Evolutionary conservation across 2,113 vertebrate species (phyloP).

Genomic region (Nanger granti): DNA sequence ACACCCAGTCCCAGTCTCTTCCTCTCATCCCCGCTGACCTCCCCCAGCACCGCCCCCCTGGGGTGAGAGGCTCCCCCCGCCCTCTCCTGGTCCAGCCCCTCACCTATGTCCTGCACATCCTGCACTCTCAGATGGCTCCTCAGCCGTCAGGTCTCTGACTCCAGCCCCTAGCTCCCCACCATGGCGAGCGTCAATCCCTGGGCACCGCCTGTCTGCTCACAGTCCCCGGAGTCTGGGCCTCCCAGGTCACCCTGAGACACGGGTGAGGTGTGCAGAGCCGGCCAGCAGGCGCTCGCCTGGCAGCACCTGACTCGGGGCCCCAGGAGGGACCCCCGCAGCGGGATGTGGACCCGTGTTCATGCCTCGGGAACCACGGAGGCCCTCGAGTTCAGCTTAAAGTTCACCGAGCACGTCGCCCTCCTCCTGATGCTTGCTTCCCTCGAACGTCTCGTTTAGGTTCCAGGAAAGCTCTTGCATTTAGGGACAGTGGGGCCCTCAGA

Average conservation of each 20-base stretch:
- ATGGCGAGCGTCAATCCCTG: not conserved
- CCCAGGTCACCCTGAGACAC: not conserved
- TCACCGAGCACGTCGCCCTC: accelerated
- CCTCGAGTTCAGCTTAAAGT: not conserved
- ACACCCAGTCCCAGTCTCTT: not conserved
- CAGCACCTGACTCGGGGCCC: accelerated
- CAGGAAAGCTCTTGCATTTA: not conserved
- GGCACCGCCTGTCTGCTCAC: not conserved
- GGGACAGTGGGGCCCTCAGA: not conserved
- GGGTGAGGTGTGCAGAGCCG: accelerated
- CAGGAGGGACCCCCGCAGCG: accelerated
- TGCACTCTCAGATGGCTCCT: not conserved
- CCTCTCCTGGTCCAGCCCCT: not conserved
- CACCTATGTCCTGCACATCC: not conserved
- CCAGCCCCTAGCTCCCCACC: too few species aligned
- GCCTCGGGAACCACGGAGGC: not conserved
- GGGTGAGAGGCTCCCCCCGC: not conserved
- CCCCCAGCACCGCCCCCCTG: not conserved
- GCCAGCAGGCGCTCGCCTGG: accelerated
- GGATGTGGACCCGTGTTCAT: accelerated
- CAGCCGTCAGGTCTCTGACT: not conserved
- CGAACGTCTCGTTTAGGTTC: accelerated
- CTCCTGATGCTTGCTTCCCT: too few species aligned
- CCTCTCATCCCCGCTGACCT: not conserved
- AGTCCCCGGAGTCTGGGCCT: accelerated